Evolutionary conservation across 2,888 invertebrate genomes (phyloP).

Genomic region (Ormia ochracea): DNA sequence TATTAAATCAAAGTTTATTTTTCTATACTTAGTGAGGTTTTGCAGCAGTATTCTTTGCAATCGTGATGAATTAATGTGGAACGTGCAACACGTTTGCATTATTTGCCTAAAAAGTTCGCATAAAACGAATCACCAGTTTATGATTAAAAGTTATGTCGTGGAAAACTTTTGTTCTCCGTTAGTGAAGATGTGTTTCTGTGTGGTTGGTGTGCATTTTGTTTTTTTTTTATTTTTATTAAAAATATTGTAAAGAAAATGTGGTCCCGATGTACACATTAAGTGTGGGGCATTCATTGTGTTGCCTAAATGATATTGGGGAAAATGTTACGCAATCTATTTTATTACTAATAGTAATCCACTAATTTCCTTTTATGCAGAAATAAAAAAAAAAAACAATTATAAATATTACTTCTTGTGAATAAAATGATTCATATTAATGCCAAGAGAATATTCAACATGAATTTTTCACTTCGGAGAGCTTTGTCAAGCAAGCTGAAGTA

Average conservation of each 20-base stretch:
- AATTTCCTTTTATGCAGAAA: too few species aligned
- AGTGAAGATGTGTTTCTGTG: conserved; percentile 13
- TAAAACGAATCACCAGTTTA: conserved; percentile 46
- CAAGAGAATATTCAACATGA: too few species aligned
- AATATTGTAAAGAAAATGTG: neutral
- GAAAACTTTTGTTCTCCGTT: neutral
- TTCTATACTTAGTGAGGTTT: conserved; percentile 36
- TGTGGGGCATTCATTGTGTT: too few species aligned
- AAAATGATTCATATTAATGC: too few species aligned
- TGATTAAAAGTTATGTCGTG: conserved; percentile 14
- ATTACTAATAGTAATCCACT: too few species aligned
- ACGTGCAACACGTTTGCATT: conserved; percentile 44
- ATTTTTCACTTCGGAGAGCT: conserved; percentile 32
- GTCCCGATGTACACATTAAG: too few species aligned
- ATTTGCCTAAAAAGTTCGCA: conserved; percentile 15
- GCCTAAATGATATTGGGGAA: too few species aligned
- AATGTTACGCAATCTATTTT: too few species aligned
- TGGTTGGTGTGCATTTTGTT: too few species aligned
- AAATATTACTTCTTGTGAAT: too few species aligned
- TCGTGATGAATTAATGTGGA: conserved; percentile 48
- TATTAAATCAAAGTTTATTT: neutral
- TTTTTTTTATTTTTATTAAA: neutral
- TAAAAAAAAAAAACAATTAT: too few species aligned
- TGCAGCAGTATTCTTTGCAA: conserved; percentile 38
- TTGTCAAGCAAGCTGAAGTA: conserved; percentile 59